Evolutionary conservation across 1,140 invertebrate genomes (phyloP), one percentile per base, ranked within the genome.

Genomic region (Drosophila miranda): DNA sequence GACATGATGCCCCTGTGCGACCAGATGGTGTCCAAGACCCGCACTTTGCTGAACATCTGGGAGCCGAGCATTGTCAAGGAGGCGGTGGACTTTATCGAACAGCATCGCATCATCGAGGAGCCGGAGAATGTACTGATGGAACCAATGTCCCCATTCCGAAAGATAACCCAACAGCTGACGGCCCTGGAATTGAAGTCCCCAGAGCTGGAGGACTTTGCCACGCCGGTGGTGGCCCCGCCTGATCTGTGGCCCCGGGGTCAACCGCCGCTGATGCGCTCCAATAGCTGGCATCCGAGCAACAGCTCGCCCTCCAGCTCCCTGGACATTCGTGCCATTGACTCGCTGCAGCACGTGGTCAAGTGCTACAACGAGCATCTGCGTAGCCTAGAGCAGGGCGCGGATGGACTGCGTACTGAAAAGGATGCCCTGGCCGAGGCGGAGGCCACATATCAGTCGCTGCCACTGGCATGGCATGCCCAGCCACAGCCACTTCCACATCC

Each of bases 21-120:
- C 75, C 94, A 95, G 72, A 96, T 96, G 93, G 94, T 96, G 44
- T 93, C 93, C 11, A 95, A 96, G 88, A 96, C 95, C 0, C 93
- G 95, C 63, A 95, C 95, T 26, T 91, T 98, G 34, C 90, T 97
- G 7, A 95, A 94, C 55, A 92, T 97, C 1, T 97, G 96, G 95
- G 96, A 97, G 89, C 94, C 96, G 0, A 94, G 94, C 9, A 91
- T 97, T 19, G 95, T 97, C 0, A 96, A 97, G 89, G 96, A 97
- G 89, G 96, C 96, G 0, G 92, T 97, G 45, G 94, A 93, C 11
- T 96, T 96, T 80, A 93, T 97, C 34, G 96, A 97, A 82, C 94
- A 95, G 76, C 94, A 95, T 78, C 84, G 90, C 30, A 91, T 91
- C 28, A 89, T 91, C n/a, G 90, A 91, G 60, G 90, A 91, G 38